Evolutionary conservation across 2,113 vertebrate genomes (phyloP), one percentile per base, ranked within the genome.

Genomic region (Numida meleagris): DNA sequence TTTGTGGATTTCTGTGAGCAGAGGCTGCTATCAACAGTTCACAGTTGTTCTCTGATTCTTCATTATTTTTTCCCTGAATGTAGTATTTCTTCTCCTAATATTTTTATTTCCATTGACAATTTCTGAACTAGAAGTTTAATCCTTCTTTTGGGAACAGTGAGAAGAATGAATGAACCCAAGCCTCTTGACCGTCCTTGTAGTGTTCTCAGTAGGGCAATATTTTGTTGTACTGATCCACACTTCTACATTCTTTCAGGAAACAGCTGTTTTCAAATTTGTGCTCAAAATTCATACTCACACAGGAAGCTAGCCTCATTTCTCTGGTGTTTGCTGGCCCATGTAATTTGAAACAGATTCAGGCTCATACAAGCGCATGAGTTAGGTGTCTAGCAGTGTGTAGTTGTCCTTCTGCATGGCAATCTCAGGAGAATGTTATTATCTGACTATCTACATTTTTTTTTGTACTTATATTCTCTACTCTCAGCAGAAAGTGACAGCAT

Each of bases 101-200:
- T 42, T 90, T 84, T 33, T 65, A 23, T 75, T 75, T 71, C 4
- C 1, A 72, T 53, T 8, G 2, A 5, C 12, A 5, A 23, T 81
- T 84, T 80, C 33, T 8, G 10, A 46, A 7, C 5, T 65, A 25
- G 40, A 81, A 78, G 43, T 6, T 27, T 77, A 6, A 10, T 66
- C 31, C 17, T 53, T 70, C 36, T 48, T 4, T 75, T 67, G 33
- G 31, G 4, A 82, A 4, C 17, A 88, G 58, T 16, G 11, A 31
- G 8, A 70, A n/a, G 10, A 13, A 43, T 3, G 8, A 72, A 86
- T 59, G 9, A 50, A 40, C 18, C 1, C 1, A 0, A 18, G 21
- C 15, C 21, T 70, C 10, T 43, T 61, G 18, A 61, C 6, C 53
- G 33, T 62, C 29, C 12, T 15, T 62, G 19, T 29, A 38, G 15